Base-by-base conservation (phyloP, 2,888 invertebrate species). In the Ichneumoninae sp. region DNA sequence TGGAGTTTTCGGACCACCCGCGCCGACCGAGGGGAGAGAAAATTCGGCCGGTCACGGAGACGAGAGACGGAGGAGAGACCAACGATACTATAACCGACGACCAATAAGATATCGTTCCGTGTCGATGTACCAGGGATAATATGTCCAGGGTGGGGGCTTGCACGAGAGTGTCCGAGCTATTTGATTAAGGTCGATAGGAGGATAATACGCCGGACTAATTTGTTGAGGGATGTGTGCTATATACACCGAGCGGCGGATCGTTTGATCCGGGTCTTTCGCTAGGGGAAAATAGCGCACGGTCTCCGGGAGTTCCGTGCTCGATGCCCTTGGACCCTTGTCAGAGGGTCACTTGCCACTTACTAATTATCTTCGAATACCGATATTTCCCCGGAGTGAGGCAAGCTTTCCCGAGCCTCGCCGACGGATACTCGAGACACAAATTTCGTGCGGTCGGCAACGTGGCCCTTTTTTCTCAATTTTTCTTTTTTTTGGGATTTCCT, bases 181-280 rank as follows among this genome's bases (percentile, higher is more conserved):
- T 86, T 86, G 85, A 87, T 87, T 87, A 86, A 86, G 86, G 83
- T 77, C 80, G 83, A 87, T 87, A 81, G 78, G 57, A 85, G 83
- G 85, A 87, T 87, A 87, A 87, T 87, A 81, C 81, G 81, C 57
- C 81, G 66, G 73, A 83, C 83, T 86, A 87, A 87, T 87, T 87
- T 83, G 87, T 79, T 76, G 81, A 84, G 85, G 80, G 85, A 79
- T 73, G 30, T n/a, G 3, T 63, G 30, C 16, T 4, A 47, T 47
- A 66, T 76, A 66, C 13, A 65, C 44, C 69, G 66, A 30, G 63
- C 30, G 52, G 57, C 70, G 22, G 19, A 66, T 68, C 76, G 57
- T 70, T 82, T 76, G 74, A 74, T 63, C 63, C 74, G 47, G 74
- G 74, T 74, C 47, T 74, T 47, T 74, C 60, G 74, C 8, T 30